A percentile compares a stretch with the other conserved stretches of the same genome.
phyloP scores from a whole-genome alignment of 2,888 invertebrate species.

The Cosmia trapezina region DNA sequence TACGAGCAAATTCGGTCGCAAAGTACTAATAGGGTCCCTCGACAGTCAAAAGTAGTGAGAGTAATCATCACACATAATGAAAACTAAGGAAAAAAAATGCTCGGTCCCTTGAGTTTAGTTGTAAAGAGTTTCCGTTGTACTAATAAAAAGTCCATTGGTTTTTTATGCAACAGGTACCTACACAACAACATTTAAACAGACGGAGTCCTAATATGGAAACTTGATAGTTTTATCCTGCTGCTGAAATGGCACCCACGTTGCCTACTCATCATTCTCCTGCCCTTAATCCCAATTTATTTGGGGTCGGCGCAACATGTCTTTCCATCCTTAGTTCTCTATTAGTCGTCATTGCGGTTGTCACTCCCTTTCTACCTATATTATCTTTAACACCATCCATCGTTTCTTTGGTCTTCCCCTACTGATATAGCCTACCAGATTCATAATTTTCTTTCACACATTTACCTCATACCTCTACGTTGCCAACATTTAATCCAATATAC shows the following conservation, averaged over 20 bases:
- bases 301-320: background rate
- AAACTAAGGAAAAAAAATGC: too few species aligned
- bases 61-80: too few species aligned
- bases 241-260: background rate
- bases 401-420: background rate
- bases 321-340: background rate
- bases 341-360: background rate
- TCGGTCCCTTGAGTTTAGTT: too few species aligned
- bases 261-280: too few species aligned
- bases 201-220: background rate
- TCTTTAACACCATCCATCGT: background rate
- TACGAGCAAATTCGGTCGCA: too few species aligned
- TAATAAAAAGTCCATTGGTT: too few species aligned
- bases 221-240: background rate
- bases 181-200: background rate
- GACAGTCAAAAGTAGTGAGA: too few species aligned
- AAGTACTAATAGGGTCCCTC: too few species aligned
- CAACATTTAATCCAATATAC: slow-evolving; percentile 4
- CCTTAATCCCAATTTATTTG: background rate
- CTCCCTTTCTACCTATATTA: background rate
- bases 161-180: too few species aligned
- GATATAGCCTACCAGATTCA: background rate
- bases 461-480: too few species aligned
- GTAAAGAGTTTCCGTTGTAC: too few species aligned
- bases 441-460: background rate